phyloP scores from a whole-genome alignment of 2,113 vertebrate genomes.

The Nothoprocta perdicaria region DNA sequence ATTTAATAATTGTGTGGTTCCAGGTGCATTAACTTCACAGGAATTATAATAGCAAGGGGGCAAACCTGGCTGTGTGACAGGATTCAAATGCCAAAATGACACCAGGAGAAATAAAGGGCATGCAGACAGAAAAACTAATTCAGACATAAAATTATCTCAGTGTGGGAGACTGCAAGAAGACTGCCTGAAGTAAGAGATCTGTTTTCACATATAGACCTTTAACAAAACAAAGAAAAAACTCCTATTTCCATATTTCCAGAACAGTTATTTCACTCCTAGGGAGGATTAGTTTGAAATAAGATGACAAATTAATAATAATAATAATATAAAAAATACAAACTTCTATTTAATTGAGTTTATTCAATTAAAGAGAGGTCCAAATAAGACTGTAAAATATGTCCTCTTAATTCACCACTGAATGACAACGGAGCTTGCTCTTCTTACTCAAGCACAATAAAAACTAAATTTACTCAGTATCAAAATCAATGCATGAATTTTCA shows the following conservation, averaged over 20 bases:
- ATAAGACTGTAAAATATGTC: neutral
- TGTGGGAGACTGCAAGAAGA: neutral
- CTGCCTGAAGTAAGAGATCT: neutral
- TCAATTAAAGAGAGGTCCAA: neutral
- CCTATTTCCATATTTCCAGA: neutral
- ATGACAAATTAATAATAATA: neutral
- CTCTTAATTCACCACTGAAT: neutral
- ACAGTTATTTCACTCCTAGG: neutral
- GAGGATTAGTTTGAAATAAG: neutral
- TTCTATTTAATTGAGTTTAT: neutral
- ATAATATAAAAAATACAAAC: neutral
- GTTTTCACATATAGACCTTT: neutral
- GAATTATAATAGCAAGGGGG: neutral
- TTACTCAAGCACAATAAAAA: no score
- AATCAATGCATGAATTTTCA: neutral
- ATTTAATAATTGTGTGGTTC: neutral
- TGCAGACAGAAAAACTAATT: neutral
- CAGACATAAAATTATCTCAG: neutral
- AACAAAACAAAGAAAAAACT: neutral
- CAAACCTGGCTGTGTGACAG: neutral
- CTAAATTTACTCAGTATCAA: neutral
- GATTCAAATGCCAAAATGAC: neutral
- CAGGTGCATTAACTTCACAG: neutral
- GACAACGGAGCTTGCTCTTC: neutral
- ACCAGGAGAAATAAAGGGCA: neutral